Evolutionary conservation across 2,797 vertebrate species (phyloP).

Genomic region (Synanceia verrucosa): DNA sequence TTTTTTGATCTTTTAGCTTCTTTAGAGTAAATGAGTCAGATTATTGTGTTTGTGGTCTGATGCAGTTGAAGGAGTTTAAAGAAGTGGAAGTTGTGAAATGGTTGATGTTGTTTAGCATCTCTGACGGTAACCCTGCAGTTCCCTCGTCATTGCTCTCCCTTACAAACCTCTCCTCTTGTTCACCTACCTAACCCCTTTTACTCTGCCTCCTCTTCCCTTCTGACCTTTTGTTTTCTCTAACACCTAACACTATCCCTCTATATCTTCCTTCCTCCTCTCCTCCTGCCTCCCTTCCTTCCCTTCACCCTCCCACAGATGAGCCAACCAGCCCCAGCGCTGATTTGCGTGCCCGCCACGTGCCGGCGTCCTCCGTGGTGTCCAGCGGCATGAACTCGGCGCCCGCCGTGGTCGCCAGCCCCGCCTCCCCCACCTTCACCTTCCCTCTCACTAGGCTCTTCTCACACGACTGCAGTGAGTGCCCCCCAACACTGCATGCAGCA

Average conservation of each 20-base stretch:
- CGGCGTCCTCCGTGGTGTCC: slow-evolving; percentile 97
- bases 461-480: slow-evolving; percentile 95
- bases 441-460: slow-evolving; percentile 93
- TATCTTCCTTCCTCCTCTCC: background rate
- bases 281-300: background rate
- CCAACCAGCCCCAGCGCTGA: slow-evolving; percentile 96
- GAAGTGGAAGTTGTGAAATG: slow-evolving; percentile 9
- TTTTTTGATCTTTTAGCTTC: background rate
- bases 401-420: slow-evolving; percentile 86
- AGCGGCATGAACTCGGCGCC: slow-evolving; percentile 93
- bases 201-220: slow-evolving; percentile 31
- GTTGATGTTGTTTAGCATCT: slow-evolving; percentile 14
- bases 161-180: slow-evolving; percentile 34
- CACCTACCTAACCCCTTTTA: slow-evolving; percentile 44
- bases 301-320: slow-evolving; percentile 86
- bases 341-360: slow-evolving; percentile 94
- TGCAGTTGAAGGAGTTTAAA: background rate
- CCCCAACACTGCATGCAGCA: slow-evolving; percentile 62
- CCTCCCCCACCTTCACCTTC: slow-evolving; percentile 93
- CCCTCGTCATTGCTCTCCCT: slow-evolving; percentile 41
- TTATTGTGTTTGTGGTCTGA: background rate
- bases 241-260: slow-evolving; percentile 45
- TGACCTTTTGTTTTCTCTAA: slow-evolving; percentile 55
- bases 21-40: background rate
- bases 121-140: slow-evolving; percentile 26